Percentiles rank a stretch among this genome's conserved stretches.
phyloP scores from a whole-genome alignment of 2,888 invertebrate species.

The Papilio demoleus region DNA sequence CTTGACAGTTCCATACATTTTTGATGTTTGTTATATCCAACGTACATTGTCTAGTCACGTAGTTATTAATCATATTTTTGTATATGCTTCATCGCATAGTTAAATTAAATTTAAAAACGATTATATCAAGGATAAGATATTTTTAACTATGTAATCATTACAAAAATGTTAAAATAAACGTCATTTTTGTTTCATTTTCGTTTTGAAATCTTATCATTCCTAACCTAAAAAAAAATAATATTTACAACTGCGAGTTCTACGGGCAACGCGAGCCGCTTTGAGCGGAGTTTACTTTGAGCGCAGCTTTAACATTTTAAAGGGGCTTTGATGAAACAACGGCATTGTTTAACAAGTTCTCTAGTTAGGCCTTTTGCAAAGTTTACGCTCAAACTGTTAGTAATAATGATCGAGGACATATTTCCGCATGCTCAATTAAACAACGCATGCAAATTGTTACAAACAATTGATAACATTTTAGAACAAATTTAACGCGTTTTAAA shows the following conservation, averaged over 20 bases:
- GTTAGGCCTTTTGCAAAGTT: slow-evolving; percentile 27
- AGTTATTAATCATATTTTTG: no score
- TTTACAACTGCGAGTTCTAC: slow-evolving; percentile 1
- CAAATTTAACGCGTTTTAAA: no score
- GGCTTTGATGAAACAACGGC: slow-evolving; percentile 37
- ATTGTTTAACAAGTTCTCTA: slow-evolving; percentile 33
- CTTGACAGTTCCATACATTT: no score
- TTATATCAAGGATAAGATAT: no score
- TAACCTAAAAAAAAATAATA: slow-evolving; percentile 15
- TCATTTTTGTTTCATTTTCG: neutral
- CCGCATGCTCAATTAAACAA: slow-evolving; percentile 8
- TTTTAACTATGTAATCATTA: no score
- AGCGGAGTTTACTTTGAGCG: neutral
- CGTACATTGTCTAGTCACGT: no score
- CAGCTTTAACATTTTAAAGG: slow-evolving; percentile 31
- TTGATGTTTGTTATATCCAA: no score
- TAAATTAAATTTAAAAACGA: no score
- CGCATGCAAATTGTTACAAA: no score
- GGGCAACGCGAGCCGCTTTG: slow-evolving; percentile 2
- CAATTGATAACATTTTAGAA: no score
- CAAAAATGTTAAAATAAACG: no score
- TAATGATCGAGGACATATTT: slow-evolving; percentile 14
- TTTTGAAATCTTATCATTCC: neutral
- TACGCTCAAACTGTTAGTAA: slow-evolving; percentile 18
- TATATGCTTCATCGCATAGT: no score